Percentiles rank a stretch among this genome's conserved stretches.
phyloP scores from a whole-genome alignment of 1,140 invertebrate genomes.

The Ptiloglossa arizonensis region DNA sequence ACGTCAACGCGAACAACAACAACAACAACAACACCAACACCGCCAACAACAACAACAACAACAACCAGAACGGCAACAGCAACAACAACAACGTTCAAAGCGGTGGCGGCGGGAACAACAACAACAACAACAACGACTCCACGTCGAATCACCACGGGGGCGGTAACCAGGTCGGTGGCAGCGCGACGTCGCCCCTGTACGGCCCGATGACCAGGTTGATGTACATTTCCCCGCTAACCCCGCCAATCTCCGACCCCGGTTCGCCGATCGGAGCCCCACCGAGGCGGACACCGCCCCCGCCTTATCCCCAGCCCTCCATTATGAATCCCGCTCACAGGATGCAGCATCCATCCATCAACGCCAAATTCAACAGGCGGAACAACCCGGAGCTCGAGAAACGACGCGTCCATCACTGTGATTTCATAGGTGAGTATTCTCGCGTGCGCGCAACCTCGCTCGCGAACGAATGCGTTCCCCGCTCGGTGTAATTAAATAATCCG shows the following conservation, averaged over 20 bases:
- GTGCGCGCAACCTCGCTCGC: neutral
- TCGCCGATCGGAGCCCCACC: slow-evolving; percentile 85
- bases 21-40: slow-evolving; percentile 64
- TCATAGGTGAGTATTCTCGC: slow-evolving; percentile 88
- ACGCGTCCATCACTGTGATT: slow-evolving; percentile 97
- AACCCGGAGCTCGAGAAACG: slow-evolving; percentile 98
- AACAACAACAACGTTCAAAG: slow-evolving; percentile 54
- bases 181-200: slow-evolving; percentile 77
- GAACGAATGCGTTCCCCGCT: too few relatives aligned
- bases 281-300: slow-evolving; percentile 84
- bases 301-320: slow-evolving; percentile 82
- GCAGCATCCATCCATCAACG: slow-evolving; percentile 75
- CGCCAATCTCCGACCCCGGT: slow-evolving; percentile 91
- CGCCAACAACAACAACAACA: slow-evolving; percentile 60
- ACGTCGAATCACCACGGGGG: slow-evolving; percentile 70
- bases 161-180: slow-evolving; percentile 76
- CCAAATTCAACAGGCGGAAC: slow-evolving; percentile 95
- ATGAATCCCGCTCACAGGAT: slow-evolving; percentile 76
- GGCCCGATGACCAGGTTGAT: slow-evolving; percentile 83
- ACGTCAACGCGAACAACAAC: slow-evolving; percentile 48
- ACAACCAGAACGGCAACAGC: slow-evolving; percentile 49
- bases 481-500: too few relatives aligned
- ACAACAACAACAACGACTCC: slow-evolving; percentile 75
- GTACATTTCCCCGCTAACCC: slow-evolving; percentile 90
- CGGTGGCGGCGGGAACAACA: slow-evolving; percentile 60